Evolutionary conservation across 2,797 vertebrate genomes (phyloP).

Genomic region (Poeciliopsis turneri): DNA sequence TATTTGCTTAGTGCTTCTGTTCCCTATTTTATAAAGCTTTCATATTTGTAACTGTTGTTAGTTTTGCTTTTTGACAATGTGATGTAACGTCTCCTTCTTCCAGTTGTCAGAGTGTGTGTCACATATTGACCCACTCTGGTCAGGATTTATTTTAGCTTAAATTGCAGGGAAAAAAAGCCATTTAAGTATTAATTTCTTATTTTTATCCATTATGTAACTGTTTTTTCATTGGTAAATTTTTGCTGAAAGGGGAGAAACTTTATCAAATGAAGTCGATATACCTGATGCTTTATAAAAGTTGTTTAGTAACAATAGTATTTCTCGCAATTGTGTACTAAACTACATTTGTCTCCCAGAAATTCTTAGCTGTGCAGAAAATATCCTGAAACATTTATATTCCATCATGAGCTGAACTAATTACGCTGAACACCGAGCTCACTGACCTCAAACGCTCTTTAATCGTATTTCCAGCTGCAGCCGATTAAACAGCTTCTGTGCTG

Average conservation of each 20-base stretch:
- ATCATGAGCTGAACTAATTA: slow-evolving; percentile 1
- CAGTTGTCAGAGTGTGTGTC: neutral
- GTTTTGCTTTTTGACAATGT: neutral
- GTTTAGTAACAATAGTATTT: neutral
- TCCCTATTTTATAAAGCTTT: neutral
- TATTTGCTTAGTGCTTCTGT: slow-evolving; percentile 41
- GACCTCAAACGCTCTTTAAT: slow-evolving; percentile 53
- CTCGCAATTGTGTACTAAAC: neutral
- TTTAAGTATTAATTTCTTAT: neutral
- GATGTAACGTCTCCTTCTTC: neutral
- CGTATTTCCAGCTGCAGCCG: slow-evolving; percentile 37
- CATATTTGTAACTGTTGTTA: neutral
- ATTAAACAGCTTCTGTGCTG: slow-evolving; percentile 27
- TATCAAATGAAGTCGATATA: neutral
- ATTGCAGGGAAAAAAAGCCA: neutral
- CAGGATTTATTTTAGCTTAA: neutral
- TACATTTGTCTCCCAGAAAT: neutral
- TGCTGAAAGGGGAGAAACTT: neutral
- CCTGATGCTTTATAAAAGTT: neutral
- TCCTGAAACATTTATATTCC: neutral
- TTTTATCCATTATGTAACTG: neutral
- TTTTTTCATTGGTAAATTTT: neutral
- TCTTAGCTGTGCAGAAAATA: neutral
- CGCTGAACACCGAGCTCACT: slow-evolving; percentile 34
- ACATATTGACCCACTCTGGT: neutral